Percentiles rank a stretch among this genome's conserved stretches.
Evolutionary conservation across 2,797 vertebrate genomes (phyloP).

Genomic region (Chaetophractus vellerosus): DNA sequence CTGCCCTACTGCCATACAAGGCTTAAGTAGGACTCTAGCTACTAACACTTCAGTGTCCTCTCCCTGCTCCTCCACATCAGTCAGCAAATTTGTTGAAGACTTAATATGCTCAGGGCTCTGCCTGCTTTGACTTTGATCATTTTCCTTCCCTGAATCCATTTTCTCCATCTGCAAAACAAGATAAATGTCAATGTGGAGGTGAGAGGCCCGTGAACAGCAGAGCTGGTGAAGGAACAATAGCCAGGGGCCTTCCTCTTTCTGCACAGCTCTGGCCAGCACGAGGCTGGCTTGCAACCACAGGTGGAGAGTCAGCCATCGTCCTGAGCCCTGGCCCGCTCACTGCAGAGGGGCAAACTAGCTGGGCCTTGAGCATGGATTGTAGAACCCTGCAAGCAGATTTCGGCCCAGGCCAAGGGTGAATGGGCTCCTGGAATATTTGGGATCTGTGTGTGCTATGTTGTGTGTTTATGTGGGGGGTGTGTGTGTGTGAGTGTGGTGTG

Average conservation of each 20-base stretch:
- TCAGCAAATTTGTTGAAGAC: not conserved
- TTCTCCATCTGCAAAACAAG: slow-evolving; percentile 61
- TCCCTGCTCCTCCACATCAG: not conserved
- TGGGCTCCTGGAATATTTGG: not conserved
- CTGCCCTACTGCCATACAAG: not conserved
- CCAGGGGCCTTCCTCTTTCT: not conserved
- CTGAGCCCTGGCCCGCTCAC: not conserved
- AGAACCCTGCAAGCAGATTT: not conserved
- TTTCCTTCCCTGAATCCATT: not conserved
- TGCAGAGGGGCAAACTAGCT: not conserved
- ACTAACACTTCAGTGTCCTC: not conserved
- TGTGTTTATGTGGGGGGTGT: not conserved
- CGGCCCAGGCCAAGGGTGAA: not conserved
- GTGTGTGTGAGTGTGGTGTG: not conserved
- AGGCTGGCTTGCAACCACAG: not conserved
- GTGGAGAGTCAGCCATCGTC: accelerated
- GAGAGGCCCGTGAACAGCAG: not conserved
- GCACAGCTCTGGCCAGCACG: accelerated
- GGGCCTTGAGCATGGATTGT: not conserved
- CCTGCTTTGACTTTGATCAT: not conserved
- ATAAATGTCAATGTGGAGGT: not conserved
- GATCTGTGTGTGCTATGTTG: not conserved
- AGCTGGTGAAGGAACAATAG: not conserved
- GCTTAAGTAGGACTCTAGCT: not conserved
- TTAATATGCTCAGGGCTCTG: not conserved